Evolutionary conservation across 2,113 vertebrate genomes (phyloP), one percentile per base, ranked within the genome.

Genomic region (Pedetes capensis): DNA sequence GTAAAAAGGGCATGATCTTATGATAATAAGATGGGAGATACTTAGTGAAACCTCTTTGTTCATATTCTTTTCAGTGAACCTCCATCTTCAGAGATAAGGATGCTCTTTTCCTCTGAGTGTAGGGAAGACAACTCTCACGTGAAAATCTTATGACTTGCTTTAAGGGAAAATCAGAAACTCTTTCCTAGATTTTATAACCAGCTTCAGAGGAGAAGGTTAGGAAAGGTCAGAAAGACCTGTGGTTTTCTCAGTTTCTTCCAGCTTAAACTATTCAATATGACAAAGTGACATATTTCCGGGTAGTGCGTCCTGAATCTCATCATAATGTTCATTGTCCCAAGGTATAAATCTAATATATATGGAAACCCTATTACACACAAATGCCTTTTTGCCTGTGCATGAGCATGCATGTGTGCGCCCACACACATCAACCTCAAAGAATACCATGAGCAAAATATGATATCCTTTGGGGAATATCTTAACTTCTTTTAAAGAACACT

Each of bases 401-500:
- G 8, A 14, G 2, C 16, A 74, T 39, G 23, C 9, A 20, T 29
- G 53, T 27, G 16, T 20, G 42, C 27, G 8, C 10, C 4, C 27
- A 57, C 23, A 82, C 29, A 51, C 16, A 51, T 18, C 12, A 82
- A 76, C 12, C 32, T 92, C 68, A 63, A 92, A 81, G 32, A 87
- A 76, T 32, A 88, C 42, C 71, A n/a, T 49, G 5, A 95, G 42
- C 32, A 93, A 95, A 95, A 69, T 47, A 95, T 90, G 39, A 87
- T 94, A 78, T 80, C 6, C 64, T 86, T 92, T 82, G 27, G 37
- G 22, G 37, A 92, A 39, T 12, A 80, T 80, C 49, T 85, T 96
- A 20, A 61, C 23, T 79, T 84, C 1, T 57, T 79, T 61, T 32
- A 49, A 88, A 81, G 6, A 79, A 81, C 17, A 94, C 42, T 51